Conservation (phyloP, 2,113 vertebrate genomes). For the Pleuronectes platessa region DNA sequence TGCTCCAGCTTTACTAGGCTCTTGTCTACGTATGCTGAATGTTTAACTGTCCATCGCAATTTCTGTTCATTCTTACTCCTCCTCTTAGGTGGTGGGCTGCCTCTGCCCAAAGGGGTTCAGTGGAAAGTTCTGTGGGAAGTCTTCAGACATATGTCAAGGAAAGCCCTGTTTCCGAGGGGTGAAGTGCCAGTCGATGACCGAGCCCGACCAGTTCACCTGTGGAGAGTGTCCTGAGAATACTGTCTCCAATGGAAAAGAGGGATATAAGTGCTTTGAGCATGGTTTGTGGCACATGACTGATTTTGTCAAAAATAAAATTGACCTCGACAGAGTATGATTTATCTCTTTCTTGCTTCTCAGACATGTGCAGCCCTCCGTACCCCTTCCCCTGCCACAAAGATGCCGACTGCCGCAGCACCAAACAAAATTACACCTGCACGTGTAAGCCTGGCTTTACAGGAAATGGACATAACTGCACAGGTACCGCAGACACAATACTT, state of each 20-base stretch:
- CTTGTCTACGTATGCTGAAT: too few relatives aligned
- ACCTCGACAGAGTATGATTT: background rate
- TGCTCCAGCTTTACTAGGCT: too few relatives aligned
- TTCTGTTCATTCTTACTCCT: background rate
- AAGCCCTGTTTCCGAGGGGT: constrained; percentile 82
- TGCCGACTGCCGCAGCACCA: constrained; percentile 78
- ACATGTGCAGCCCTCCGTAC: constrained; percentile 83
- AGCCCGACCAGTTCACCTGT: constrained; percentile 73
- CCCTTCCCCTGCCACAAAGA: constrained; percentile 83
- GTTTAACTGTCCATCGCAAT: too few relatives aligned
- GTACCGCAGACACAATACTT: constrained; percentile 52
- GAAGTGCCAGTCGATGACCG: constrained; percentile 60
- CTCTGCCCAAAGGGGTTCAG: constrained; percentile 80
- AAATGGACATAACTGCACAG: constrained; percentile 82
- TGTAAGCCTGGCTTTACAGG: constrained; percentile 82
- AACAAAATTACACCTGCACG: constrained; percentile 79
- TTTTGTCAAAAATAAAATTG: too few relatives aligned
- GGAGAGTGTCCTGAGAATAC: constrained; percentile 77
- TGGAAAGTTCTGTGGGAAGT: constrained; percentile 79
- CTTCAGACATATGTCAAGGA: constrained; percentile 75
- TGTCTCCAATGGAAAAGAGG: constrained; percentile 63
- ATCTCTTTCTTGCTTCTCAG: constrained; percentile 52
- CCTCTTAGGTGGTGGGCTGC: constrained; percentile 81
- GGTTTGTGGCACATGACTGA: constrained; percentile 64
- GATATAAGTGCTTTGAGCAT: constrained; percentile 86